Base-by-base conservation (phyloP, 2,113 vertebrate species). In the Accipiter virgatus region DNA sequence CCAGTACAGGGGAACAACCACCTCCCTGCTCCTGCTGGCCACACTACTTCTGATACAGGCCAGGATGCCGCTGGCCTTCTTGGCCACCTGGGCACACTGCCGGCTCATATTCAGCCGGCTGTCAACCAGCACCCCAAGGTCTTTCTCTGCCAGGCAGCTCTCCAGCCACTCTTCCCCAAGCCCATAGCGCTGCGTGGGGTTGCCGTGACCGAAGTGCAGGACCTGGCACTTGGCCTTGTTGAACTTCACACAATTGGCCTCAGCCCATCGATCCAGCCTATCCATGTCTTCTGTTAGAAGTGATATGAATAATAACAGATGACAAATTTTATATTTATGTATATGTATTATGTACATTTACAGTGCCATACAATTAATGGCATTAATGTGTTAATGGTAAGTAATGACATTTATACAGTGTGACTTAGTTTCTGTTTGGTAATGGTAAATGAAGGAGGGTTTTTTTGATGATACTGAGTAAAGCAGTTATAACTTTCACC, bases 181-280 rank as follows among this genome's bases (percentile, higher is more conserved):
- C 16, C 48, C 42, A 16, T 25, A 56, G 10, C 0, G 0, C 3
- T 61, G 14, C 27, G 1, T 27, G 74, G 17, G 7, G 7, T 23
- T 87, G 17, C 19, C 62, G 6, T 45, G 55, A 27, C 4, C 4
- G 2, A 88, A n/a, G 23, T 13, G 23, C 22, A 40, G 25, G 34
- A 73, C 7, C 16, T 0, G 0, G 7, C 15, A n/a, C 16, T 47
- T 15, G 1, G 2, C 18, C 38, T 40, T 25, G 9, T 72, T 55
- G 9, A 40, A 63, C 0, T 21, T 66, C 61, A 32, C 52, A 18
- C 9, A 8, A 2, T 4, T 67, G 36, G 17, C 23, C 12, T 58
- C 3, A 1, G 13, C 32, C 16, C 43, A 25, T 27, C 0, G 0
- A 40, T 27, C 48, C 38, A 75, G 25, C 14, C 27, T 70, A 5